phyloP scores from a whole-genome alignment of 2,797 vertebrate genomes.

The Choloepus didactylus region DNA sequence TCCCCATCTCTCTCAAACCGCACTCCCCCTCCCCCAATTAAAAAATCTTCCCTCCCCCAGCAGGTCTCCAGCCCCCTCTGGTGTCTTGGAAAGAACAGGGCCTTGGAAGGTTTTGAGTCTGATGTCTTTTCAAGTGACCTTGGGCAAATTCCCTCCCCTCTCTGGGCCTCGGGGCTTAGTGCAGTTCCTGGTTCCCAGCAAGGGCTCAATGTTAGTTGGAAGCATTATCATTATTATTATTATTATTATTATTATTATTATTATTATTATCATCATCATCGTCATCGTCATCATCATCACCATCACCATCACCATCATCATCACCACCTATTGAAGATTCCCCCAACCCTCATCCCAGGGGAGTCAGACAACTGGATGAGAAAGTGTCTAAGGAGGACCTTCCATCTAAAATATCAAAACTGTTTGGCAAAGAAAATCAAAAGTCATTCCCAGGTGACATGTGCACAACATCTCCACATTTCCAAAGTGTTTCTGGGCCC shows the following conservation, averaged over 20 bases:
- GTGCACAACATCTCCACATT: background rate
- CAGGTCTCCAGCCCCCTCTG: background rate
- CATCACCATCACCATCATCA: too few species aligned
- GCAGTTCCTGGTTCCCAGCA: too few species aligned
- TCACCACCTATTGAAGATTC: background rate
- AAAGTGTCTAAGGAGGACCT: background rate
- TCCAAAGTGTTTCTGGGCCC: background rate
- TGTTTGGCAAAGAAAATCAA: background rate
- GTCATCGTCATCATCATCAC: too few species aligned
- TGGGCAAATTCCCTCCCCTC: background rate
- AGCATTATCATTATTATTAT: background rate
- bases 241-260: too few species aligned
- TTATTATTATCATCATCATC: too few species aligned
- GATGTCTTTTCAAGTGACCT: background rate
- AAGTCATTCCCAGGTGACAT: background rate
- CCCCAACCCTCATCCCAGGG: background rate
- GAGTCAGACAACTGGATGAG: background rate
- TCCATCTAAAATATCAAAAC: conserved; percentile 10
- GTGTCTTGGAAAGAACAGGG: background rate
- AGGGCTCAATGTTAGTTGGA: background rate
- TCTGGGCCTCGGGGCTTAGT: background rate
- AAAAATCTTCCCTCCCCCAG: background rate
- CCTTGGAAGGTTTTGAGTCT: background rate
- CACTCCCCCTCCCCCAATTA: background rate
- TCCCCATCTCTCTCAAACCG: background rate